Percentiles rank a stretch among this genome's conserved stretches.
These are phyloP conservation scores for Ceyx cyanopectus DNA, from an alignment of 2,113 vertebrate species.

Conservation along the genomic window DNA sequence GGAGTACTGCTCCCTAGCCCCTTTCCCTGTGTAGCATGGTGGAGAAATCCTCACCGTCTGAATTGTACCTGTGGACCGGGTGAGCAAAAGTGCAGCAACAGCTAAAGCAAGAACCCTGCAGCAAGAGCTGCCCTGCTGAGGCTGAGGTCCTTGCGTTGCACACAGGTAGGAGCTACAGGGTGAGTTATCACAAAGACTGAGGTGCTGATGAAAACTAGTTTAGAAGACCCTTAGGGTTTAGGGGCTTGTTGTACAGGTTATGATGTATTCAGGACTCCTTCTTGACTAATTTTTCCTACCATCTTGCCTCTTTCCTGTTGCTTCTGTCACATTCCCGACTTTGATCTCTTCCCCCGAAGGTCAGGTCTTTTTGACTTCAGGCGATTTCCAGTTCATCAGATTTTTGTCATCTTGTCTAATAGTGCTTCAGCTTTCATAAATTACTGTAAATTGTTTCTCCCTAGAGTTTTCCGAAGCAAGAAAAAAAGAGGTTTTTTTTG, in stretches of 20 bases:
- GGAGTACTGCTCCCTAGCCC: background rate
- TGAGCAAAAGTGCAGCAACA: background rate
- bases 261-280: background rate
- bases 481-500: background rate
- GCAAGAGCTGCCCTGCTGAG: background rate
- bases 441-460: background rate
- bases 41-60: accelerated
- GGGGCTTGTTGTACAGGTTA: background rate
- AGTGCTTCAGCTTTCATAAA: background rate
- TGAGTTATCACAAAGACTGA: background rate
- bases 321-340: background rate
- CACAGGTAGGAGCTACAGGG: background rate
- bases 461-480: background rate
- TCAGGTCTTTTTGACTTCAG: background rate
- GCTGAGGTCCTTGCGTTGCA: background rate
- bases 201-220: background rate
- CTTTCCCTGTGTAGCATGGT: accelerated
- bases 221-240: background rate
- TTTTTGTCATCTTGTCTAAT: background rate
- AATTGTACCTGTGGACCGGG: no score
- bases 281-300: background rate
- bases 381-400: background rate
- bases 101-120: background rate
- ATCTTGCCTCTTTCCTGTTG: background rate
- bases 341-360: background rate